Evolutionary conservation across 2,888 invertebrate genomes (phyloP).

Genomic region (Deroplatys truncata): DNA sequence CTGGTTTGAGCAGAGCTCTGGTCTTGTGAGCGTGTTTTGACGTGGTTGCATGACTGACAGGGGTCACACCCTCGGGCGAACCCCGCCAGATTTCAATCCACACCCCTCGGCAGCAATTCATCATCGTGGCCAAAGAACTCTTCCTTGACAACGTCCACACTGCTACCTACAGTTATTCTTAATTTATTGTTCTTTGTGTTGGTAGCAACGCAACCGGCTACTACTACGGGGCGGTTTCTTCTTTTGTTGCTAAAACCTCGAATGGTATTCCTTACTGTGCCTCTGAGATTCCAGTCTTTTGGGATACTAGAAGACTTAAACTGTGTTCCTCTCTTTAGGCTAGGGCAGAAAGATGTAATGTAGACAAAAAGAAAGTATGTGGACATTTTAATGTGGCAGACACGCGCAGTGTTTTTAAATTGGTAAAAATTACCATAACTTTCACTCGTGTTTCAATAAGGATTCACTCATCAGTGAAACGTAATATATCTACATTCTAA

Average conservation of each 20-base stretch:
- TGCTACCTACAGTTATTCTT: neutral
- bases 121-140: neutral
- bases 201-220: neutral
- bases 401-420: no score
- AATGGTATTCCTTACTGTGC: neutral
- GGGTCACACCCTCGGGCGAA: slow-evolving; percentile 12
- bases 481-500: no score
- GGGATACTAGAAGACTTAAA: no score
- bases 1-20: neutral
- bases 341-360: no score
- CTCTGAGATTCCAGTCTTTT: neutral
- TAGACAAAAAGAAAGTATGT: no score
- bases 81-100: slow-evolving; percentile 1
- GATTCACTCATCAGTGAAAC: no score
- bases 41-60: slow-evolving; percentile 16
- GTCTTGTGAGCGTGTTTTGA: neutral
- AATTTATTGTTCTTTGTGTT: neutral
- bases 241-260: neutral
- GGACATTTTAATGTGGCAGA: no score
- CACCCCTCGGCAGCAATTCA: neutral
- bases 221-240: neutral
- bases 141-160: neutral
- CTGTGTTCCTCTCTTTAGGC: no score
- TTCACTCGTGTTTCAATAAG: no score
- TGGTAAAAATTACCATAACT: no score